Conservation (phyloP, 2,888 invertebrate genomes). For the Drosophila diplacantha region DNA sequence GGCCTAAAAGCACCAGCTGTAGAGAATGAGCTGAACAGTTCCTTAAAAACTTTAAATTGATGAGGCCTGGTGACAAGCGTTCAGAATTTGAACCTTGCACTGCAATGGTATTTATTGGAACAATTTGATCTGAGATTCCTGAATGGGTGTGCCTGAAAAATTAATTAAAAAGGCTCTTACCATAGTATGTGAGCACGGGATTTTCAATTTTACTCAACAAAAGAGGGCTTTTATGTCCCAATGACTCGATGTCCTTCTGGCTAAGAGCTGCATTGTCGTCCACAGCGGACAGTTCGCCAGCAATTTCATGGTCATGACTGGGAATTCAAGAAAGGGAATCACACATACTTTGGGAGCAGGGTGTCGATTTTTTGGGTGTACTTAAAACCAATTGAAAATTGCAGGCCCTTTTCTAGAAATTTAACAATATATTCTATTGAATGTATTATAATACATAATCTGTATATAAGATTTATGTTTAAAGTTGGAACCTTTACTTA, state of each 20-base stretch:
- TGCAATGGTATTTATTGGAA: conserved; percentile 6
- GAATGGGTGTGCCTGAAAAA: conserved; percentile 31
- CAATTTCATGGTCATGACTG: conserved; percentile 11
- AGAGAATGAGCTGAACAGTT: neutral
- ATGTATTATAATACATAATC: no score
- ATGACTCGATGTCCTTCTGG: neutral
- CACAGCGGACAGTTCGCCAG: conserved; percentile 1
- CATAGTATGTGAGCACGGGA: conserved; percentile 51
- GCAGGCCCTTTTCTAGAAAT: neutral
- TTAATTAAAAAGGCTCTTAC: conserved; percentile 63
- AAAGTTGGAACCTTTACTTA: neutral
- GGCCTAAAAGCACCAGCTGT: conserved; percentile 30
- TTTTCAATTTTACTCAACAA: conserved; percentile 44
- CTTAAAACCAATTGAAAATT: neutral
- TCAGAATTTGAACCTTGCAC: neutral
- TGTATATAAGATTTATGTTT: no score
- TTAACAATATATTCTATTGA: no score
- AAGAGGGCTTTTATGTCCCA: conserved; percentile 22
- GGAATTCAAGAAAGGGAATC: neutral
- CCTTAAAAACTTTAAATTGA: conserved; percentile 17
- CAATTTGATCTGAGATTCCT: neutral
- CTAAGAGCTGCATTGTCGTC: conserved; percentile 16
- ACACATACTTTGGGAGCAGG: neutral
- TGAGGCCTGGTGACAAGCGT: conserved; percentile 9
- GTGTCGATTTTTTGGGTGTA: neutral